phyloP scores from a whole-genome alignment of 2,888 invertebrate species.

The Antheraea yamamai region DNA sequence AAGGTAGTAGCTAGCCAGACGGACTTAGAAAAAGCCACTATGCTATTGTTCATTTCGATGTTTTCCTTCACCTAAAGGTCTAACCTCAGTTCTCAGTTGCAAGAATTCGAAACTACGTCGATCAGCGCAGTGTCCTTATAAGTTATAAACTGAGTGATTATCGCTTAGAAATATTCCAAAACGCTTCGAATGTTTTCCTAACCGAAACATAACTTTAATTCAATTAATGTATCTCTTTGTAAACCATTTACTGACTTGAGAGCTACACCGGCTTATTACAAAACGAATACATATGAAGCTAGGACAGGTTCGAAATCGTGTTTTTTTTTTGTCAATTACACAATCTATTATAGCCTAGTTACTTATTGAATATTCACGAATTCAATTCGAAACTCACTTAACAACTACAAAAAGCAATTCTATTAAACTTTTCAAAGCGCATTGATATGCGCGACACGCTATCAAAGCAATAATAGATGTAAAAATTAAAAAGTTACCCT shows the following conservation, averaged over 20 bases:
- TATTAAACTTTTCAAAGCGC: not conserved
- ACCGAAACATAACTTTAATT: not conserved
- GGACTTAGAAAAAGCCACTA: too few species aligned
- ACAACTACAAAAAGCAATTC: not conserved
- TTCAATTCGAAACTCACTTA: not conserved
- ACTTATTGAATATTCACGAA: constrained; percentile 8
- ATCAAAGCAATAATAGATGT: not conserved
- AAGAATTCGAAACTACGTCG: too few species aligned
- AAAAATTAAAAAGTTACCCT: constrained; percentile 7
- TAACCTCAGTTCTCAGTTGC: too few species aligned
- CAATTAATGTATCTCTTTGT: not conserved
- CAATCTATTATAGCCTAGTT: not conserved
- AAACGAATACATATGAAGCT: not conserved
- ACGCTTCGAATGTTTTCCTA: not conserved
- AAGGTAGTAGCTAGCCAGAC: too few species aligned
- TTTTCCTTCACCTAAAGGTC: too few species aligned
- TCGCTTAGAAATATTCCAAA: too few species aligned
- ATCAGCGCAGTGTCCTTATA: too few species aligned
- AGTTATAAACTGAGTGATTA: too few species aligned
- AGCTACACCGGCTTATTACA: not conserved
- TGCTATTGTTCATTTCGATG: too few species aligned
- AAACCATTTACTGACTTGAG: not conserved
- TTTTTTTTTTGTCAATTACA: not conserved
- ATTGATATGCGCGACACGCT: constrained; percentile 10
- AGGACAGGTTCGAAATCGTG: not conserved